phyloP scores from a whole-genome alignment of 2,113 vertebrate species.

The Bos indicus region DNA sequence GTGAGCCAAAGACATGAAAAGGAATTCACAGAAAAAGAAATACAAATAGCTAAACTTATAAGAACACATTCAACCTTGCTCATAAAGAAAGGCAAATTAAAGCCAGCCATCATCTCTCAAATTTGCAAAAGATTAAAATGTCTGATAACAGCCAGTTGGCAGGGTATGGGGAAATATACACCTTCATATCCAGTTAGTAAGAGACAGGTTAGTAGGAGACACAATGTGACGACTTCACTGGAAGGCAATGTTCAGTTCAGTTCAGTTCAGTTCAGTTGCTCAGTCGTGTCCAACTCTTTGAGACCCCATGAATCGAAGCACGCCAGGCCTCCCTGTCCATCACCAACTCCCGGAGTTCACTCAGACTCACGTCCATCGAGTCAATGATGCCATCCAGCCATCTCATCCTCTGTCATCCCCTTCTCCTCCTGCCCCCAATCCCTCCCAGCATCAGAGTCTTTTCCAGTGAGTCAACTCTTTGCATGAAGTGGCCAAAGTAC shows the following conservation, averaged over 20 bases:
- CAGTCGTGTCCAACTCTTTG: no score
- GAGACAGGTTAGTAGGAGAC: background rate
- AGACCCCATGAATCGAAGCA: no score
- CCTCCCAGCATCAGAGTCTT: no score
- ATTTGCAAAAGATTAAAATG: conserved; percentile 45
- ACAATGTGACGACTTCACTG: background rate
- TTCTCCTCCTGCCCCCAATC: no score
- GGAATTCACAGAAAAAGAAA: conserved; percentile 31
- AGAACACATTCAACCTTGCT: background rate
- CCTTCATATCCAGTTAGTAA: conserved; percentile 4
- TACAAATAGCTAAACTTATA: background rate
- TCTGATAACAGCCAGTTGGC: conserved; percentile 33
- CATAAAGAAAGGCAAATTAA: background rate
- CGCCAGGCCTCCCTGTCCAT: no score
- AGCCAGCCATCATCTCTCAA: background rate
- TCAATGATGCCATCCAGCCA: no score
- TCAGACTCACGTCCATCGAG: no score
- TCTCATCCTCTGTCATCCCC: no score
- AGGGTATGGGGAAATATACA: conserved; percentile 4
- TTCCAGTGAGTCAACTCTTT: no score
- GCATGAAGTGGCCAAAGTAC: no score
- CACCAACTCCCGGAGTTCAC: no score
- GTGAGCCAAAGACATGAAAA: background rate
- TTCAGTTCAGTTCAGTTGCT: no score
- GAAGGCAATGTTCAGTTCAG: background rate